A percentile compares a stretch with the other conserved stretches of the same genome.
Conservation (phyloP, 2,888 invertebrate species). For the Macrophya annulata region DNA sequence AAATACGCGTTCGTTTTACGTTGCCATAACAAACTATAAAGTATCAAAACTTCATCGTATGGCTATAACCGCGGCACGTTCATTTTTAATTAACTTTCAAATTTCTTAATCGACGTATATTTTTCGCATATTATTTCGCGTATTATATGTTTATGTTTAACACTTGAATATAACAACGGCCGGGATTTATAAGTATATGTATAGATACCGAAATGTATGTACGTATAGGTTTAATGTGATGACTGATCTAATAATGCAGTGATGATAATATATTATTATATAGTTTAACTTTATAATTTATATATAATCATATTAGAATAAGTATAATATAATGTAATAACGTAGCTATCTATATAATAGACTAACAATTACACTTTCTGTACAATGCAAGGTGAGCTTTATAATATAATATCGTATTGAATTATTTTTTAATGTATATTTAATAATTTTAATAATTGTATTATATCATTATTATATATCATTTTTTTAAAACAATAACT, state of each 20-base stretch:
- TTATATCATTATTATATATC: conserved; percentile 57
- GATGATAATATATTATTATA: conserved; percentile 12
- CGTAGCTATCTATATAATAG: conserved; percentile 67
- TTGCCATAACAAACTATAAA: conserved; percentile 14
- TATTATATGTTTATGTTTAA: neutral
- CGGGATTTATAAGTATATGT: neutral
- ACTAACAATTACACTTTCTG: conserved; percentile 78
- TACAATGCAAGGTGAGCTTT: conserved; percentile 75
- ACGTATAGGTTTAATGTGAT: conserved; percentile 16
- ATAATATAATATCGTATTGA: conserved; percentile 58
- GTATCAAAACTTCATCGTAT: conserved; percentile 38
- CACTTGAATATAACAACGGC: neutral
- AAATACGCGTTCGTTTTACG: neutral
- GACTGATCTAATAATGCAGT: conserved; percentile 15
- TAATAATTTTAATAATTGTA: conserved; percentile 48
- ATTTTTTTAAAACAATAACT: conserved; percentile 47
- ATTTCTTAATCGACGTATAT: neutral
- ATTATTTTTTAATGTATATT: conserved; percentile 49
- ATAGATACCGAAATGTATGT: conserved; percentile 13
- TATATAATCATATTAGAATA: conserved; percentile 63
- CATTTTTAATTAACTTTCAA: conserved; percentile 24
- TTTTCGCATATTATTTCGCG: neutral
- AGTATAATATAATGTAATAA: conserved; percentile 72
- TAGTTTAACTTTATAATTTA: conserved; percentile 36
- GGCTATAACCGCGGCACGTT: conserved; percentile 6